These are phyloP conservation scores for Hydractinia echinata DNA, from an alignment of 30 jellyfish, hydroid and myxozoan species.

Conservation along the genomic window DNA sequence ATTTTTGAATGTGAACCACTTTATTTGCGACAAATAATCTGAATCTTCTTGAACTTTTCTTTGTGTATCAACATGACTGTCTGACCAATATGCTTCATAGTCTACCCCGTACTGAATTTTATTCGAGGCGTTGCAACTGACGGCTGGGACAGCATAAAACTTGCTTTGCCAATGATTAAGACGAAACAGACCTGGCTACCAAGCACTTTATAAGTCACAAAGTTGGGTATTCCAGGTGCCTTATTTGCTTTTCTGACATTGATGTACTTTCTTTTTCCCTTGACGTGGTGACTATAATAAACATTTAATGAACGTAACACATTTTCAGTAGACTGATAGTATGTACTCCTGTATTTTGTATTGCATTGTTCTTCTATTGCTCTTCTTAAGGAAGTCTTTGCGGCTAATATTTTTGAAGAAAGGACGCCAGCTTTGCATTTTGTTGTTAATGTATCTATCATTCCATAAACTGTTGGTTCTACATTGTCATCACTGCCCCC, in stretches of 20 bases:
- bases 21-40: too few relatives aligned
- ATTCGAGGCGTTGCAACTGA: too few relatives aligned
- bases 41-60: too few relatives aligned
- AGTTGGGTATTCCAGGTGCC: not conserved
- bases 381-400: not conserved
- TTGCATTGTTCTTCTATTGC: not conserved
- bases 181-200: too few relatives aligned
- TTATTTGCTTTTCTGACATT: conserved; percentile 1
- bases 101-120: too few relatives aligned
- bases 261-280: conserved; percentile 3
- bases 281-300: conserved; percentile 9
- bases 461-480: not conserved
- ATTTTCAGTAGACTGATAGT: not conserved
- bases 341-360: not conserved
- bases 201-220: not conserved
- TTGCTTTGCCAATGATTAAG: too few relatives aligned
- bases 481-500: not conserved
- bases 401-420: not conserved
- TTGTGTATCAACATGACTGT: too few relatives aligned
- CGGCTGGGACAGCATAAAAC: too few relatives aligned
- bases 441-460: not conserved
- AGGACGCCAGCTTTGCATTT: not conserved
- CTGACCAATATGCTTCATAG: too few relatives aligned
- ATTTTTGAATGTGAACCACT: too few relatives aligned
- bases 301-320: conserved; percentile 8